These are phyloP conservation scores for Parthenolecanium corni DNA, from an alignment of 2,888 invertebrate genomes.

Conservation along the genomic window DNA sequence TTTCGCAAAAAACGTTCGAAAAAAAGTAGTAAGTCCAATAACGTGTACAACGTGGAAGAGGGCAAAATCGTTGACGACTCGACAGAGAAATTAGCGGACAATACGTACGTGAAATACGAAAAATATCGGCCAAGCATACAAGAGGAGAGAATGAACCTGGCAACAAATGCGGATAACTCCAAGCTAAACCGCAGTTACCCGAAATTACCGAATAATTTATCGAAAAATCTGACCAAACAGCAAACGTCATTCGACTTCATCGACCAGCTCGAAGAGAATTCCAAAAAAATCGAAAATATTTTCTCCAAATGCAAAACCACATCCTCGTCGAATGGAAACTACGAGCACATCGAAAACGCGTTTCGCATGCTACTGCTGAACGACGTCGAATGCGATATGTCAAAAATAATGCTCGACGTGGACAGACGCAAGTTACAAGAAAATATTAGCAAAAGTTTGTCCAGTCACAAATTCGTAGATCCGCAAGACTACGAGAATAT, in stretches of 20 bases:
- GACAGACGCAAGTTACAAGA: too few species aligned
- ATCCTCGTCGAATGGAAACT: not conserved
- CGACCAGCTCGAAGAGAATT: not conserved
- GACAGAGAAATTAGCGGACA: not conserved
- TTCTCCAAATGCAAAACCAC: not conserved
- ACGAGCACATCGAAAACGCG: too few species aligned
- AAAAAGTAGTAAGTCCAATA: not conserved
- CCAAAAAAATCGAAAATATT: not conserved
- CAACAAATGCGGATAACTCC: not conserved
- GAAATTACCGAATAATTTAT: not conserved
- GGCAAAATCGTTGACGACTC: not conserved
- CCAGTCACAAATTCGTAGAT: too few species aligned
- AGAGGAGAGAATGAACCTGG: not conserved
- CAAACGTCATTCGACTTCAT: not conserved
- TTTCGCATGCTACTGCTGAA: too few species aligned
- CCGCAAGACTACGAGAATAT: not conserved
- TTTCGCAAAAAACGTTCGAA: not conserved
- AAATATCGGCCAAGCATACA: slow-evolving; percentile 5
- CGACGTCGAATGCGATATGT: too few species aligned
- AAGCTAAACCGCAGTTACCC: not conserved
- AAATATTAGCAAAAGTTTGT: too few species aligned
- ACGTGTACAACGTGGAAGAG: slow-evolving; percentile 5
- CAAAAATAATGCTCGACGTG: too few species aligned
- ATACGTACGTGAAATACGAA: slow-evolving; percentile 4
- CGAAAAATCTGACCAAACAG: not conserved